Conservation (phyloP, 2,888 invertebrate genomes). For the Dusona sp. region DNA sequence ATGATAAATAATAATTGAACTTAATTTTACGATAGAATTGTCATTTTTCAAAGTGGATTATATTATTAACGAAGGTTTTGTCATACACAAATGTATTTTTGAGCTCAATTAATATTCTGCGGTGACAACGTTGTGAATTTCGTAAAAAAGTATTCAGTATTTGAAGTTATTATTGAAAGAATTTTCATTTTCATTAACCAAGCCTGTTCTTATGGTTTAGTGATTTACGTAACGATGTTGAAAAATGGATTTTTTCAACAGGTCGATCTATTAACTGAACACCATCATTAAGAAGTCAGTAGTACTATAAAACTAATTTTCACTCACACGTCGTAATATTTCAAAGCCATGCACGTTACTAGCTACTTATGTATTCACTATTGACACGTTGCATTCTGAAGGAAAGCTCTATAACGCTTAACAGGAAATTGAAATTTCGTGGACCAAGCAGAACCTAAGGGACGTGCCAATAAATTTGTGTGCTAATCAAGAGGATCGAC, state of each 20-base stretch:
- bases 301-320: background rate
- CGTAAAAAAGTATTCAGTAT: no score
- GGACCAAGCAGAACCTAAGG: background rate
- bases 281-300: background rate
- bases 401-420: background rate
- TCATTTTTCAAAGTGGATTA: background rate
- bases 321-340: background rate
- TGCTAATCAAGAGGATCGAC: background rate
- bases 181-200: no score
- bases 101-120: no score
- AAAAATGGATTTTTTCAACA: background rate
- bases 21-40: background rate
- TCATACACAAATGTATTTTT: no score
- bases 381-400: background rate
- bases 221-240: background rate
- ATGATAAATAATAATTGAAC: background rate
- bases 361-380: background rate
- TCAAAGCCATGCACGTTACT: background rate
- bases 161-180: no score
- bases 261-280: background rate
- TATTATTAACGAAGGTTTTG: no score
- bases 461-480: background rate
- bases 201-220: background rate
- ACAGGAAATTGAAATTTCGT: background rate
- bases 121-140: no score